phyloP scores from a whole-genome alignment of 2,113 vertebrate species.

The Pelobates fuscus region DNA sequence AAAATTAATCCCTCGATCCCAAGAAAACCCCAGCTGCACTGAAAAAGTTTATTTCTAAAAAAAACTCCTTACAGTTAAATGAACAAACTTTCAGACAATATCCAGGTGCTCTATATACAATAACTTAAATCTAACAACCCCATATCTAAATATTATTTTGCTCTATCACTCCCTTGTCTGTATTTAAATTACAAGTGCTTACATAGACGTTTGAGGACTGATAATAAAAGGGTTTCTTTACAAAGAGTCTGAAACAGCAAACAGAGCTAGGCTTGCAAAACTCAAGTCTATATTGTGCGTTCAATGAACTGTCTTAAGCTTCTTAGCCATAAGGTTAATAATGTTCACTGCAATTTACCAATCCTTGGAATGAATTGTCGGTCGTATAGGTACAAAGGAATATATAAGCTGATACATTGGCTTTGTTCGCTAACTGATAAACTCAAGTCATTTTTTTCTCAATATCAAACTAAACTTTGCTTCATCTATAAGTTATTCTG shows the following conservation, averaged over 20 bases:
- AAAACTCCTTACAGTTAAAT: slow-evolving; percentile 63
- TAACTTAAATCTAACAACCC: slow-evolving; percentile 55
- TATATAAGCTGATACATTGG: slow-evolving; percentile 48
- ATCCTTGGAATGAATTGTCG: slow-evolving; percentile 68
- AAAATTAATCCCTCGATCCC: slow-evolving; percentile 76
- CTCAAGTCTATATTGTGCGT: slow-evolving; percentile 61
- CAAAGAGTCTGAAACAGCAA: slow-evolving; percentile 62
- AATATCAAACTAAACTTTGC: slow-evolving; percentile 61
- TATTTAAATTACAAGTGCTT: slow-evolving; percentile 60
- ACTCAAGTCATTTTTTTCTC: slow-evolving; percentile 63
- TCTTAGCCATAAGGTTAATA: slow-evolving; percentile 84
- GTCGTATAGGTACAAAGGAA: slow-evolving; percentile 59
- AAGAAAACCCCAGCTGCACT: slow-evolving; percentile 70
- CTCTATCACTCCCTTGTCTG: slow-evolving; percentile 51
- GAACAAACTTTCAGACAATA: slow-evolving; percentile 70
- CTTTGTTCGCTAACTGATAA: slow-evolving; percentile 60
- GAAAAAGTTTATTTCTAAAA: slow-evolving; percentile 53
- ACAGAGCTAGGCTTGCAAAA: slow-evolving; percentile 69
- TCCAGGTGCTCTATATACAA: slow-evolving; percentile 69
- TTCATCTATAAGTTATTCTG: slow-evolving; percentile 55
- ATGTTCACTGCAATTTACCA: slow-evolving; percentile 78
- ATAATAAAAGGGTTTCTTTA: slow-evolving; percentile 62
- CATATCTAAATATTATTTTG: slow-evolving; percentile 24
- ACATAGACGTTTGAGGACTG: slow-evolving; percentile 63
- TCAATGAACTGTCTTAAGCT: slow-evolving; percentile 76